A percentile compares a stretch with the other conserved stretches of the same genome.
These are phyloP conservation scores for Pavo muticus DNA, from an alignment of 2,113 vertebrate genomes.

Conservation along the genomic window DNA sequence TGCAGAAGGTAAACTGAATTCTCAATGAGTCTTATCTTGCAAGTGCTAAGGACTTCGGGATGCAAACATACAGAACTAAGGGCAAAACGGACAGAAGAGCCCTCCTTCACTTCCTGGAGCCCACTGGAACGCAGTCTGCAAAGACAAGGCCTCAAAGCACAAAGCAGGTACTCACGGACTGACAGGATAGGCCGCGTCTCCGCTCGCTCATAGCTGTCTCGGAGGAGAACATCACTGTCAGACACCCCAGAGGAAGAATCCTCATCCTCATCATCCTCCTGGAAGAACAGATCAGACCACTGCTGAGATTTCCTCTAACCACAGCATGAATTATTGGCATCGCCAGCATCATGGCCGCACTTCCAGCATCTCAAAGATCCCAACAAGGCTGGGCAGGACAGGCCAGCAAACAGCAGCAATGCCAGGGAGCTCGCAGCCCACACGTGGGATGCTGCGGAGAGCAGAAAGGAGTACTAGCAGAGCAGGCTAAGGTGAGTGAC, in stretches of 20 bases:
- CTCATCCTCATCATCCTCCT: conserved; percentile 81
- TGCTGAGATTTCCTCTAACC: neutral
- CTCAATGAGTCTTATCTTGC: conserved; percentile 41
- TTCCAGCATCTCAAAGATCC: neutral
- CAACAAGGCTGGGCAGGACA: neutral
- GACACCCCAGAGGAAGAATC: conserved; percentile 89
- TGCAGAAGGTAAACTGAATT: conserved; percentile 42
- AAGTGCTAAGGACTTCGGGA: neutral
- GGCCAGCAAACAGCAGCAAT: neutral
- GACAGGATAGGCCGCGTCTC: conserved; percentile 93
- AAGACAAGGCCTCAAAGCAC: neutral
- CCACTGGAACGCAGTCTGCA: neutral
- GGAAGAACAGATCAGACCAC: neutral
- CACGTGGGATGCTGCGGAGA: neutral
- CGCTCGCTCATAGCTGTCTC: conserved; percentile 81
- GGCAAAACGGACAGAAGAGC: neutral
- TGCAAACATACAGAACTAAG: neutral
- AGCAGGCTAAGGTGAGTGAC: neutral
- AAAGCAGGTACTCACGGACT: conserved; percentile 85
- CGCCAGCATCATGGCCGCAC: accelerated
- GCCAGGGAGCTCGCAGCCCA: neutral
- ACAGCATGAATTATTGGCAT: neutral
- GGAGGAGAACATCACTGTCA: conserved; percentile 83
- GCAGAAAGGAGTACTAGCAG: neutral
- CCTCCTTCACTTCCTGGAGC: neutral